These are phyloP conservation scores for Calameuta filiformis DNA, from an alignment of 2,888 invertebrate species.

Conservation along the genomic window DNA sequence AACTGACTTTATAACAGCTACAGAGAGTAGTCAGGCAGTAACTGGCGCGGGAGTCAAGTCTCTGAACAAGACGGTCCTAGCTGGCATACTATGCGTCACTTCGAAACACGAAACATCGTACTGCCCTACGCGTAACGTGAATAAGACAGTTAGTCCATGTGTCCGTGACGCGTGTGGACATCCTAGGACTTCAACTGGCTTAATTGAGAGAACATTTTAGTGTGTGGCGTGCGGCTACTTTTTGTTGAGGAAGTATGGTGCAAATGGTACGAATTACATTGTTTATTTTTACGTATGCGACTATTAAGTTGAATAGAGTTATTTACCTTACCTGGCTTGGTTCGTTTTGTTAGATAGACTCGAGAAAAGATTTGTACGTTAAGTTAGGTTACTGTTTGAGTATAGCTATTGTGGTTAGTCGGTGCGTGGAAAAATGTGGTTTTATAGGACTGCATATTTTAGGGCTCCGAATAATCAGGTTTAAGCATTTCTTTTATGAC, in stretches of 20 bases:
- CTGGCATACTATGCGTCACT: background rate
- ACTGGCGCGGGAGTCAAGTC: slow-evolving; percentile 5
- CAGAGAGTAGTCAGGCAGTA: background rate
- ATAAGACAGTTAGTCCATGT: background rate
- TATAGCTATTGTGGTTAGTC: background rate
- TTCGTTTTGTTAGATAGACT: background rate
- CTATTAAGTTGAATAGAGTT: background rate
- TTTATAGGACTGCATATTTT: background rate
- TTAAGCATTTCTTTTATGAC: background rate
- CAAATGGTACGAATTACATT: background rate
- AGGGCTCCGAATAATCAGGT: background rate
- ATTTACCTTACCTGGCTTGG: background rate
- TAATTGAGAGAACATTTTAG: slow-evolving; percentile 1
- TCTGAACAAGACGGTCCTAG: slow-evolving; percentile 1
- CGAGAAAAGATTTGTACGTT: background rate
- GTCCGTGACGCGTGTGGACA: slow-evolving; percentile 6
- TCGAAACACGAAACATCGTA: background rate
- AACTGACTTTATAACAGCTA: slow-evolving; percentile 1
- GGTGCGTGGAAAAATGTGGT: background rate
- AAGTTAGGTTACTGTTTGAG: background rate
- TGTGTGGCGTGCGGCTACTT: background rate
- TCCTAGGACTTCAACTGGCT: background rate
- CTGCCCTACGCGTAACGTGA: background rate
- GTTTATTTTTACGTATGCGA: background rate
- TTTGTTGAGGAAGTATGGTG: background rate